Base-by-base conservation (phyloP, 2,888 invertebrate species). In the Callyntrura sp. region DNA sequence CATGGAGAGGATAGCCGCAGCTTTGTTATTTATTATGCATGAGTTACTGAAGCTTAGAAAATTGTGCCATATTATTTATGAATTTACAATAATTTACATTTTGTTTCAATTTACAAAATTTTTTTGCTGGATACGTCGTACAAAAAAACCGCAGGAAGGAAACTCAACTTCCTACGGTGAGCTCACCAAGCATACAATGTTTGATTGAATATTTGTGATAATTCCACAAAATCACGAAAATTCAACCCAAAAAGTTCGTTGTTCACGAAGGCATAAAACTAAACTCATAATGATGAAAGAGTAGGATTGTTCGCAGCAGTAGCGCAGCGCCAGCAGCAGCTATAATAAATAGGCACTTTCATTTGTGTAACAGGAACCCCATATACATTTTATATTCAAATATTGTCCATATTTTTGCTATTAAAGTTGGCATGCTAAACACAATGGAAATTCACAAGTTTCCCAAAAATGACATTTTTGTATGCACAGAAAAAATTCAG, bases 181-280 rank as follows among this genome's bases (percentile, higher is more conserved):
- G 2, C 14, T 0, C 65, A 8, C 14, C 1, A 0, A 28, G 51
- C 14, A 73, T 48, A 20, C 23, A 45, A 73, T 12, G 23, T 14
- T 23, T 70, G 25, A 55, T 78, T 78, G 60, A 25, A 82, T 82
- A 82, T 82, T 82, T 62, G 35, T 45, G 20, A 62, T 82, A 82
- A 82, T 76, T 85, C 76, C 60, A 73, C 60, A 76, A 73, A 57
- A 85, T 73, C 85, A 73, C 57, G 45, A 85, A 85, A 85, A 85
- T 35, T 78, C 20, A 8, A 57, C n/a, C 73, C 45, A 82, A 62
- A 79, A 62, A 79, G 20, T 20, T 12, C 12, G 4, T 28, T 62
- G 43, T 57, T 20, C 51, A 57, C 35, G 84, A 85, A 85, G 73
- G 20, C 35, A 35, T 35, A 48, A 23, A 25, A 45, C 35, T n/a